A percentile compares a stretch with the other conserved stretches of the same genome.
phyloP scores from a whole-genome alignment of 2,113 vertebrate genomes.

The Pseudolaguvia tuberculata region DNA sequence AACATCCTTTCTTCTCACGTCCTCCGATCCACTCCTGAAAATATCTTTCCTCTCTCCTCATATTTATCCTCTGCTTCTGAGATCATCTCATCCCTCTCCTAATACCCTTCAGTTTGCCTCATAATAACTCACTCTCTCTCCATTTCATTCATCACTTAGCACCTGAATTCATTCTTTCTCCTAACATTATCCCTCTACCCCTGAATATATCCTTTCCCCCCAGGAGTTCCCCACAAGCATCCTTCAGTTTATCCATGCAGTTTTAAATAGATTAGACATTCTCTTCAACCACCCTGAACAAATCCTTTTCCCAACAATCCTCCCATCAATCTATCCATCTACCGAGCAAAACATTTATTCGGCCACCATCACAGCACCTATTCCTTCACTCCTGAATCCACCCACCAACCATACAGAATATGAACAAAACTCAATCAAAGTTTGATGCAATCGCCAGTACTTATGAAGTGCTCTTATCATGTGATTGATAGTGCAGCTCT shows the following conservation, averaged over 20 bases:
- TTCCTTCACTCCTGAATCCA: not conserved
- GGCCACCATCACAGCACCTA: not conserved
- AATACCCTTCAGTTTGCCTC: no score
- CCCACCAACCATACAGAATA: not conserved
- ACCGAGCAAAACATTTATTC: not conserved
- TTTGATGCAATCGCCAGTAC: not conserved
- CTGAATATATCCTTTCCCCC: not conserved
- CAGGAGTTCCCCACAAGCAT: no score
- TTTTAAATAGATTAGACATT: not conserved
- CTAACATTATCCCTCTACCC: not conserved
- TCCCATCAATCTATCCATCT: not conserved
- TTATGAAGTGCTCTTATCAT: not conserved
- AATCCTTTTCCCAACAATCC: not conserved
- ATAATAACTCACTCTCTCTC: no score
- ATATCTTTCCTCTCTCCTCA: no score
- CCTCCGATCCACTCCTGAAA: no score
- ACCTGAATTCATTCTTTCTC: not conserved
- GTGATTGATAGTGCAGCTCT: not conserved
- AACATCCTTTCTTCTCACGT: no score
- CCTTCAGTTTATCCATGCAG: conserved; percentile 31
- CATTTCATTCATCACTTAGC: not conserved
- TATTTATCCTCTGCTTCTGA: no score
- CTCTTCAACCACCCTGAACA: not conserved
- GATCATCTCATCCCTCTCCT: no score
- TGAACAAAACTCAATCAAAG: not conserved